Conservation (phyloP, 2,797 vertebrate species). For the Sebastes nivosus region DNA sequence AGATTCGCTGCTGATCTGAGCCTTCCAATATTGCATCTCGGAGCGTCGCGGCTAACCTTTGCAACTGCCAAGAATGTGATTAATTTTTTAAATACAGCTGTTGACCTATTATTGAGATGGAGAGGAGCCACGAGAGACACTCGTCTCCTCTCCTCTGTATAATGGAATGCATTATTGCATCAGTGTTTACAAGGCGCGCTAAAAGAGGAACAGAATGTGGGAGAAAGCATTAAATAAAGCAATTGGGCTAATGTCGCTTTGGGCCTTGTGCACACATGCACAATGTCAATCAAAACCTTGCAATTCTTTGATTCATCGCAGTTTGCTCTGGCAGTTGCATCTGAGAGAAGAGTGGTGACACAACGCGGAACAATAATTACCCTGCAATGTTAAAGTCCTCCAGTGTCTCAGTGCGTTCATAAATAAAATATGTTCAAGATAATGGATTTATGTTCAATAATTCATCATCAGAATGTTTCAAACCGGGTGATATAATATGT, state of each 20-base stretch:
- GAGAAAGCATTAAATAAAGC: slow-evolving; percentile 81
- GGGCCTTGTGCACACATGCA: slow-evolving; percentile 68
- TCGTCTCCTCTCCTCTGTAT: slow-evolving; percentile 73
- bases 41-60: slow-evolving; percentile 82
- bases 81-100: slow-evolving; percentile 90
- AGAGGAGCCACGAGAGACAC: slow-evolving; percentile 79
- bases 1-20: slow-evolving; percentile 81
- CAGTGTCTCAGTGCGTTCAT: slow-evolving; percentile 81
- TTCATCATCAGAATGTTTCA: slow-evolving; percentile 83
- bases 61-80: slow-evolving; percentile 87
- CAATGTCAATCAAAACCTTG: slow-evolving; percentile 79
- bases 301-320: slow-evolving; percentile 75
- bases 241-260: slow-evolving; percentile 79
- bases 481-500: slow-evolving; percentile 80
- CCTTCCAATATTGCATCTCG: slow-evolving; percentile 81
- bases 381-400: slow-evolving; percentile 78
- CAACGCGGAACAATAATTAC: slow-evolving; percentile 83
- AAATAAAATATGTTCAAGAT: slow-evolving; percentile 85
- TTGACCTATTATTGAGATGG: slow-evolving; percentile 88
- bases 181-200: slow-evolving; percentile 86
- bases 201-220: slow-evolving; percentile 82
- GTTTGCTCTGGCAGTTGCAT: slow-evolving; percentile 72
- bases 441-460: slow-evolving; percentile 87
- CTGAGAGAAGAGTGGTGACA: slow-evolving; percentile 75
- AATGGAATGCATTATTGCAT: slow-evolving; percentile 86